Percentiles rank a stretch among this genome's conserved stretches.
Conservation (phyloP, 2,797 vertebrate genomes). For the Artibeus jamaicensis region DNA sequence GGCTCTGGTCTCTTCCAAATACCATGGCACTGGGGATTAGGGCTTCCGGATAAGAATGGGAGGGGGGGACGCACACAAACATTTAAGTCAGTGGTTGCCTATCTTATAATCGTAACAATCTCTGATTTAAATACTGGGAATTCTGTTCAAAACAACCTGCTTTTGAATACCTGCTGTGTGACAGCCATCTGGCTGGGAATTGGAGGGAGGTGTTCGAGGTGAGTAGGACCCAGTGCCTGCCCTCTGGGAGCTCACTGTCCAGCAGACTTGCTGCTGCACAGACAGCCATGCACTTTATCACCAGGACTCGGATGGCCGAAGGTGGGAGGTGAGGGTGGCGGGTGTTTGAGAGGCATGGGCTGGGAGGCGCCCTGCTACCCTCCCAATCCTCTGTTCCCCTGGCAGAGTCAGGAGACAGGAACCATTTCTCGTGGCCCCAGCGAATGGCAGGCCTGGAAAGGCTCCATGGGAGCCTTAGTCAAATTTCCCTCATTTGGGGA, state of each 20-base stretch:
- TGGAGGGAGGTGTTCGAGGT: background rate
- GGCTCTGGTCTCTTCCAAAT: background rate
- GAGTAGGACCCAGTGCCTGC: background rate
- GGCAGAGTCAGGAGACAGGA: background rate
- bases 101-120: background rate
- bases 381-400: background rate
- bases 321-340: background rate
- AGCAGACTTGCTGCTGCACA: background rate
- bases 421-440: background rate
- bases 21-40: background rate
- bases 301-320: background rate
- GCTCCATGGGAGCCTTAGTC: background rate
- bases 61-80: background rate
- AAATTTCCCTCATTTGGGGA: background rate
- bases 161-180: background rate
- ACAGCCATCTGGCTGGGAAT: background rate
- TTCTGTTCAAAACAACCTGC: background rate
- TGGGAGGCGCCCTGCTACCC: background rate
- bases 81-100: background rate
- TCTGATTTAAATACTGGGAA: background rate
- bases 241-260: background rate
- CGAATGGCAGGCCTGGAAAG: background rate
- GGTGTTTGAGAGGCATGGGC: background rate
- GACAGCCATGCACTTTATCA: background rate
- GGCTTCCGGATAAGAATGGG: background rate